Evolutionary conservation across 1,140 invertebrate genomes (phyloP).

Genomic region (Neotoxoptera formosana): DNA sequence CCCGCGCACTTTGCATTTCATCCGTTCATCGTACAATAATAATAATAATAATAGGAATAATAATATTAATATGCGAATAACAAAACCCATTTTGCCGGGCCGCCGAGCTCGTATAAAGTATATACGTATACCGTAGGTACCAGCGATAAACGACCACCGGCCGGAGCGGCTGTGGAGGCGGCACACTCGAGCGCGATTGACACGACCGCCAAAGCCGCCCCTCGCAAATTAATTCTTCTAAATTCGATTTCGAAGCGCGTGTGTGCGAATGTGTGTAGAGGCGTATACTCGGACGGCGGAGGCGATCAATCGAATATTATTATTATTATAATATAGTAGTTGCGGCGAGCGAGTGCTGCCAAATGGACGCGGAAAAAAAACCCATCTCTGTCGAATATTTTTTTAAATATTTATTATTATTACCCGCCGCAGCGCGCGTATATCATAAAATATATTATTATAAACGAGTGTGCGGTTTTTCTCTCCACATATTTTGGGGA

Average conservation of each 20-base stretch:
- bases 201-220: slow-evolving; percentile 12
- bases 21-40: neutral
- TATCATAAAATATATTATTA: neutral
- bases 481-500: neutral
- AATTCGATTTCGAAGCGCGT: neutral
- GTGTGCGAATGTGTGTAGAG: neutral
- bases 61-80: neutral
- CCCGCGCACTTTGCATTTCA: slow-evolving; percentile 17
- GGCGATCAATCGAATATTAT: neutral
- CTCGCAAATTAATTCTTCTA: neutral
- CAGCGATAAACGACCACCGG: neutral
- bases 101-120: neutral
- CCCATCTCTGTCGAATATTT: slow-evolving; percentile 23
- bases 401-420: slow-evolving; percentile 30
- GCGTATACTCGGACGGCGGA: neutral
- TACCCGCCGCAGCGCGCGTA: neutral
- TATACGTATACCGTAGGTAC: neutral
- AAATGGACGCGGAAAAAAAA: neutral
- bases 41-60: neutral
- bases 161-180: neutral
- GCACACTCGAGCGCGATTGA: neutral
- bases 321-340: neutral
- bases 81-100: neutral
- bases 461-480: neutral
- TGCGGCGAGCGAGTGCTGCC: neutral